These are phyloP conservation scores for Andricus curvator DNA, from an alignment of 2,888 invertebrate species.

Conservation along the genomic window DNA sequence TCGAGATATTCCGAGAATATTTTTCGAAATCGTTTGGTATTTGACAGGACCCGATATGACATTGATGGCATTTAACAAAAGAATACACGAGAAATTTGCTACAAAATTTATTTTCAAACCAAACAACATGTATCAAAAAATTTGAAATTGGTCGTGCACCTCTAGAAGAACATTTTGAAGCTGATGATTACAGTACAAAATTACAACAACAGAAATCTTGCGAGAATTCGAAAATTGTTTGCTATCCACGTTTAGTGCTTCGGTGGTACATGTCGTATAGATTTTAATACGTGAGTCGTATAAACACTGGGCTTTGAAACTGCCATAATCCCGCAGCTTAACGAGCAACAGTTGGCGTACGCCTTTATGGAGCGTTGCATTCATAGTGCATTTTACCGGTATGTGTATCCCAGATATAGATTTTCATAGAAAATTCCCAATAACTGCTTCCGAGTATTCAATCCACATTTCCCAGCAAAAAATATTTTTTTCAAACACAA, in stretches of 20 bases:
- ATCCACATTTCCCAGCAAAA: not conserved
- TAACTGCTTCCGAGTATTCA: constrained; percentile 15
- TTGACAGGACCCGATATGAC: too few relatives aligned
- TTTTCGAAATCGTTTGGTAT: too few relatives aligned
- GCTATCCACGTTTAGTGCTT: not conserved
- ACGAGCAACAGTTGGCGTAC: constrained; percentile 37
- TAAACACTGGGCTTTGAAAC: constrained; percentile 2
- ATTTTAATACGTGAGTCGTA: constrained; percentile 19
- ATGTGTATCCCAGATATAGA: not conserved
- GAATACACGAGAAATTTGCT: too few relatives aligned
- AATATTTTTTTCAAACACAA: not conserved
- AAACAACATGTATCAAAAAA: too few relatives aligned
- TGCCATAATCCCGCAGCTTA: constrained; percentile 30
- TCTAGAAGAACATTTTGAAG: too few relatives aligned
- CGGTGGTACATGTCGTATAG: too few relatives aligned
- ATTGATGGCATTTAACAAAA: too few relatives aligned
- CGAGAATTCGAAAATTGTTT: not conserved
- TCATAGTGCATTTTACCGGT: not conserved
- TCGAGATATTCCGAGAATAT: too few relatives aligned
- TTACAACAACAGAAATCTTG: too few relatives aligned
- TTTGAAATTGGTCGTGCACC: too few relatives aligned
- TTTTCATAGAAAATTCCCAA: constrained; percentile 20
- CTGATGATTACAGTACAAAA: too few relatives aligned
- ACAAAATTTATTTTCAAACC: too few relatives aligned
- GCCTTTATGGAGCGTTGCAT: constrained; percentile 16